Evolutionary conservation across 2,797 vertebrate species (phyloP).

Genomic region (Pristis pectinata): DNA sequence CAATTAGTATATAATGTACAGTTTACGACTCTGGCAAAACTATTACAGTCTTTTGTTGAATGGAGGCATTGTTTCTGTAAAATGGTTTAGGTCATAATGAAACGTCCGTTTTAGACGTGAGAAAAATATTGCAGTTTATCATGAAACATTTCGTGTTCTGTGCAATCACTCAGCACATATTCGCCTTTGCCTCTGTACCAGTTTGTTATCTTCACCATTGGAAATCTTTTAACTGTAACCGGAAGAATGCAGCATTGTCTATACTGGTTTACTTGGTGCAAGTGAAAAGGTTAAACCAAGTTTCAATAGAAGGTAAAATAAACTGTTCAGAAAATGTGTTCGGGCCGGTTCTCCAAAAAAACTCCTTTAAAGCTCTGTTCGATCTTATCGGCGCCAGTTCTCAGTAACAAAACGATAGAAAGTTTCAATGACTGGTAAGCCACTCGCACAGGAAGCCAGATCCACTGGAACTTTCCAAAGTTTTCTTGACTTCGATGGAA

Average conservation of each 20-base stretch:
- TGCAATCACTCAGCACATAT: constrained; percentile 5
- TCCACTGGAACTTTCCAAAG: neutral
- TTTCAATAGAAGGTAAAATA: neutral
- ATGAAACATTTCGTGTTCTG: neutral
- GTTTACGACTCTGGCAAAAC: neutral
- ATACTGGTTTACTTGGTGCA: neutral
- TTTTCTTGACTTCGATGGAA: neutral
- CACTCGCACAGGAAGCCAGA: neutral
- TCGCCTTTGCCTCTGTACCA: neutral
- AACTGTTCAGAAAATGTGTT: neutral
- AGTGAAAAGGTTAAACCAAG: neutral
- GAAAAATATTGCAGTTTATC: constrained; percentile 12
- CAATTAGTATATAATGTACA: neutral
- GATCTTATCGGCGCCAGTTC: constrained; percentile 30
- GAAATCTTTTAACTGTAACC: neutral
- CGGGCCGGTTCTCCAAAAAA: neutral
- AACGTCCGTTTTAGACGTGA: constrained; percentile 7
- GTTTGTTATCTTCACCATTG: neutral
- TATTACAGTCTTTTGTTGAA: neutral
- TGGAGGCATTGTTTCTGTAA: constrained; percentile 11
- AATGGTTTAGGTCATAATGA: constrained; percentile 1
- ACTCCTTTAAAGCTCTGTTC: constrained; percentile 20
- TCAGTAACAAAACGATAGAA: neutral
- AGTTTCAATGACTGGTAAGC: constrained; percentile 18
- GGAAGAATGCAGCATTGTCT: neutral